phyloP scores from a whole-genome alignment of 1,140 invertebrate species.

The Lordiphosa clarofinis region DNA sequence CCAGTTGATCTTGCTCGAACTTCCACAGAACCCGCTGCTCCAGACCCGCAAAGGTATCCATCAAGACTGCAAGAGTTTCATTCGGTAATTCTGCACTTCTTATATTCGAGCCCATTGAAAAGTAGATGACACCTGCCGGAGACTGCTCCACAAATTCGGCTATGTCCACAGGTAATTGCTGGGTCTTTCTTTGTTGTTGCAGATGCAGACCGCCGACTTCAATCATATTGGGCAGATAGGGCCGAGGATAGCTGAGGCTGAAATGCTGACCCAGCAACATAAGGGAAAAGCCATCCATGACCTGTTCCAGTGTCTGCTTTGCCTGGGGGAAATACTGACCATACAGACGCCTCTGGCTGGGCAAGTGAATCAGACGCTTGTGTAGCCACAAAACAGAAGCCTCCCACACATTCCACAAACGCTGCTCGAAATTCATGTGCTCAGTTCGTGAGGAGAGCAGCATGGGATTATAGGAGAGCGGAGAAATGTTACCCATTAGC shows the following conservation, averaged over 20 bases:
- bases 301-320: constrained; percentile 33
- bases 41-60: constrained; percentile 80
- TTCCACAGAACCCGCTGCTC: constrained; percentile 83
- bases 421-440: constrained; percentile 79
- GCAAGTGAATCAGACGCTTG: constrained; percentile 39
- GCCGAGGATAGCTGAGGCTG: constrained; percentile 80
- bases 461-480: constrained; percentile 74
- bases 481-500: constrained; percentile 62
- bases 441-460: constrained; percentile 59
- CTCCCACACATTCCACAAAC: constrained; percentile 75
- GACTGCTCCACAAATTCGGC: constrained; percentile 82
- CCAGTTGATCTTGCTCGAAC: constrained; percentile 81
- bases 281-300: constrained; percentile 79
- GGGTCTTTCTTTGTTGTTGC: constrained; percentile 78
- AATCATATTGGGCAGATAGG: constrained; percentile 81
- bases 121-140: constrained; percentile 84
- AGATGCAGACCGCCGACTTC: constrained; percentile 81
- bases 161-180: constrained; percentile 73
- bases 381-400: constrained; percentile 30
- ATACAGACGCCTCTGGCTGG: constrained; percentile 71
- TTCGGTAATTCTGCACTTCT: constrained; percentile 81
- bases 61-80: constrained; percentile 80
- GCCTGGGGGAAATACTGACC: constrained; percentile 71
- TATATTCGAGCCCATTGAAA: constrained; percentile 85
- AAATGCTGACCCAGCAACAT: constrained; percentile 82